Evolutionary conservation across 2,113 vertebrate species (phyloP).

Genomic region (Anser brachyrhynchus): DNA sequence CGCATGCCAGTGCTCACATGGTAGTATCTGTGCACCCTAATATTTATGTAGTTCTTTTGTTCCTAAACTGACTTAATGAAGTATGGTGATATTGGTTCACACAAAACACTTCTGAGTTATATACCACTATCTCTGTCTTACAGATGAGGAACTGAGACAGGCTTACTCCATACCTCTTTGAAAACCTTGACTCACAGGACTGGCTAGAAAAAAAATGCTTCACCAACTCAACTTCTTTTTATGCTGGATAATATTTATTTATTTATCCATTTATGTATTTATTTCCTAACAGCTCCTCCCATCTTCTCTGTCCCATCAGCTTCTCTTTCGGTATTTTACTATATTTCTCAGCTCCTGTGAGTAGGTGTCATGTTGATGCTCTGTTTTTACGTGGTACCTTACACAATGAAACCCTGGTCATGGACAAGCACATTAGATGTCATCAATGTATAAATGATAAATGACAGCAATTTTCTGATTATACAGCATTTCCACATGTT

Average conservation of each 20-base stretch:
- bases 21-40: too few species aligned
- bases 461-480: background rate
- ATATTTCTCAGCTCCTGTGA: background rate
- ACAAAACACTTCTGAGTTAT: background rate
- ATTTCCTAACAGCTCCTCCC: background rate
- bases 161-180: background rate
- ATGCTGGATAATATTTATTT: background rate
- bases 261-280: background rate
- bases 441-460: background rate
- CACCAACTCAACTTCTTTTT: background rate
- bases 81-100: background rate
- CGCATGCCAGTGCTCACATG: background rate
- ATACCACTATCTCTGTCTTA: background rate
- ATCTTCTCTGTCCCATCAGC: background rate
- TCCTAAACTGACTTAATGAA: background rate
- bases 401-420: background rate
- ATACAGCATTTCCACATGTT: background rate
- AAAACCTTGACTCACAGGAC: background rate
- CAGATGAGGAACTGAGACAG: background rate
- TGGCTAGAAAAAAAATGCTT: background rate
- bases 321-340: background rate
- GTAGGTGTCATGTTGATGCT: background rate
- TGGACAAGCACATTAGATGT: background rate
- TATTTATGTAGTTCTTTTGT: background rate
- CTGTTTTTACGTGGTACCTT: background rate